phyloP scores from a whole-genome alignment of 2,888 invertebrate genomes.

The Caenorhabditis japonica region DNA sequence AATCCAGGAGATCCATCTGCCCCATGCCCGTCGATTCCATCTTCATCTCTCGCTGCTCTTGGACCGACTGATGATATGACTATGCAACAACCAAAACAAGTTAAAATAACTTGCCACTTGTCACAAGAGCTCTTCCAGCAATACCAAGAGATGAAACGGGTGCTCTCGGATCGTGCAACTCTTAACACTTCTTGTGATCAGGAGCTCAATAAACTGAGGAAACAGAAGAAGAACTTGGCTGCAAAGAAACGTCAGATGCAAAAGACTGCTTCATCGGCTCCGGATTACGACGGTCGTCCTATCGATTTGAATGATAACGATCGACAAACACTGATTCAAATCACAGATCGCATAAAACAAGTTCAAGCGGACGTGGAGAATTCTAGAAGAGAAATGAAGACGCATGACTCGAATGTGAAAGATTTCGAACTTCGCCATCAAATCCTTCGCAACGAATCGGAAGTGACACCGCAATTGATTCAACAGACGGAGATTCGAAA shows the following conservation, averaged over 20 bases:
- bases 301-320: conserved; percentile 58
- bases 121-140: conserved; percentile 9
- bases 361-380: conserved; percentile 58
- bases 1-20: conserved; percentile 11
- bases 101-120: conserved; percentile 27
- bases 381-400: conserved; percentile 57
- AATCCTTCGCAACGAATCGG: conserved; percentile 32
- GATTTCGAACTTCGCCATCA: conserved; percentile 48
- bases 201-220: conserved; percentile 55
- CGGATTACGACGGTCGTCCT: conserved; percentile 38
- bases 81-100: conserved; percentile 15
- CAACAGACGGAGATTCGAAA: conserved; percentile 17
- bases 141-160: conserved; percentile 26
- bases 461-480: conserved; percentile 31
- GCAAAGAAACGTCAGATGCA: conserved; percentile 68
- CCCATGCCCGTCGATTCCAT: not conserved
- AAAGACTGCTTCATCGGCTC: conserved; percentile 50
- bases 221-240: conserved; percentile 74
- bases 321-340: conserved; percentile 30
- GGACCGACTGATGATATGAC: conserved; percentile 4
- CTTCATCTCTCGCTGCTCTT: not conserved
- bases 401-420: conserved; percentile 24
- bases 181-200: conserved; percentile 13
- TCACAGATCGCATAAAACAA: conserved; percentile 43
- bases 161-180: conserved; percentile 29